These are phyloP conservation scores for Eupithecia tripunctaria DNA, from an alignment of 2,888 invertebrate genomes.

Conservation along the genomic window DNA sequence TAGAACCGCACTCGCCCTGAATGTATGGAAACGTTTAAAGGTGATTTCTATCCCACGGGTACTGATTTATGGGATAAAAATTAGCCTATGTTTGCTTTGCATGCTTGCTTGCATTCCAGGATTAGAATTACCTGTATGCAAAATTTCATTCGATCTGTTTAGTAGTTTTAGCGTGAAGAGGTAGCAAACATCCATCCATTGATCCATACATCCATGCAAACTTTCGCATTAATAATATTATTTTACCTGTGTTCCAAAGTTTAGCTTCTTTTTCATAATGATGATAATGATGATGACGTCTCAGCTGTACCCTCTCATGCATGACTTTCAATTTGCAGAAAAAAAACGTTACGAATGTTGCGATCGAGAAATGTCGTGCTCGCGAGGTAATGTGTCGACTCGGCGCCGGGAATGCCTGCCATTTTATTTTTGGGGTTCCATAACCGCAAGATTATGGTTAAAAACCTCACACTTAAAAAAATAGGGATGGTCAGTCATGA, in stretches of 20 bases:
- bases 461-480: neutral
- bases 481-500: neutral
- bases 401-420: slow-evolving; percentile 74
- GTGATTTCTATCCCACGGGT: too few relatives aligned
- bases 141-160: too few relatives aligned
- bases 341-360: slow-evolving; percentile 52
- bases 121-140: too few relatives aligned
- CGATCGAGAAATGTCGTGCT: slow-evolving; percentile 72
- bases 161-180: too few relatives aligned
- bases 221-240: too few relatives aligned
- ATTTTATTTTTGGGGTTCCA: slow-evolving; percentile 59
- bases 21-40: too few relatives aligned
- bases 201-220: too few relatives aligned
- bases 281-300: slow-evolving; percentile 2
- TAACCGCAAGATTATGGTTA: neutral
- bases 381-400: slow-evolving; percentile 77
- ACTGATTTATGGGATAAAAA: too few relatives aligned
- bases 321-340: slow-evolving; percentile 73
- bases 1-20: too few relatives aligned
- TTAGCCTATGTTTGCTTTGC: too few relatives aligned
- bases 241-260: neutral
- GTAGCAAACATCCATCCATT: too few relatives aligned
- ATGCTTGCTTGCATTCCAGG: too few relatives aligned
- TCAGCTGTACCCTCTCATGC: slow-evolving; percentile 50
- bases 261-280: neutral